A percentile compares a stretch with the other conserved stretches of the same genome.
Evolutionary conservation across 2,113 vertebrate genomes (phyloP).

Genomic region (Rousettus leschenaultii): DNA sequence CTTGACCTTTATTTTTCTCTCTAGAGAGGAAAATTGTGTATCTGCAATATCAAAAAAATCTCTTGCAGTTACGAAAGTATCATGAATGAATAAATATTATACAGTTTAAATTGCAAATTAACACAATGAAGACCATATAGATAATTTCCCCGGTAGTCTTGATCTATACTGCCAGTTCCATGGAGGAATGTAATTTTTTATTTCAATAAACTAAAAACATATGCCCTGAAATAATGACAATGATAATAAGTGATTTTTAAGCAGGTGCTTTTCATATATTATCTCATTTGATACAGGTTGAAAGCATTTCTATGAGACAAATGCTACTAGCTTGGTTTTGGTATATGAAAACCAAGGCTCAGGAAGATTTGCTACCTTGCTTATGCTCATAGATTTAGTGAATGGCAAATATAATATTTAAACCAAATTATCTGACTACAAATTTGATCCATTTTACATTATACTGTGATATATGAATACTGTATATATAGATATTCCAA

Average conservation of each 20-base stretch:
- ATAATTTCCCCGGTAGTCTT: slow-evolving; percentile 10
- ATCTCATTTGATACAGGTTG: neutral
- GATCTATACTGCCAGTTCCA: neutral
- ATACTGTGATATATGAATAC: neutral
- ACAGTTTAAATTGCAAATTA: neutral
- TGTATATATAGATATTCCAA: neutral
- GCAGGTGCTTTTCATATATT: neutral
- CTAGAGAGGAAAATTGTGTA: neutral
- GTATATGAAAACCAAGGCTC: neutral
- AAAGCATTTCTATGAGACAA: slow-evolving; percentile 23
- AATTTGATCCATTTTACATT: slow-evolving; percentile 14
- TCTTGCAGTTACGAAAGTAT: neutral
- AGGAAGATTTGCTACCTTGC: neutral
- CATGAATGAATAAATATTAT: neutral
- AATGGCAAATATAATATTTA: neutral
- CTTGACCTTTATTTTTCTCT: neutral
- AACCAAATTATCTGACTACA: neutral
- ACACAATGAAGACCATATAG: neutral
- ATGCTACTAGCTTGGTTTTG: neutral
- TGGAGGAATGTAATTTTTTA: neutral
- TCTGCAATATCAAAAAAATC: neutral
- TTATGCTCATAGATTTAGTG: neutral
- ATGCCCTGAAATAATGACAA: neutral
- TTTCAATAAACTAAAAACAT: slow-evolving; percentile 16
- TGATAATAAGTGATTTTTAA: neutral